Conservation (phyloP, 2,797 vertebrate species). For the Aythya fuligula region DNA sequence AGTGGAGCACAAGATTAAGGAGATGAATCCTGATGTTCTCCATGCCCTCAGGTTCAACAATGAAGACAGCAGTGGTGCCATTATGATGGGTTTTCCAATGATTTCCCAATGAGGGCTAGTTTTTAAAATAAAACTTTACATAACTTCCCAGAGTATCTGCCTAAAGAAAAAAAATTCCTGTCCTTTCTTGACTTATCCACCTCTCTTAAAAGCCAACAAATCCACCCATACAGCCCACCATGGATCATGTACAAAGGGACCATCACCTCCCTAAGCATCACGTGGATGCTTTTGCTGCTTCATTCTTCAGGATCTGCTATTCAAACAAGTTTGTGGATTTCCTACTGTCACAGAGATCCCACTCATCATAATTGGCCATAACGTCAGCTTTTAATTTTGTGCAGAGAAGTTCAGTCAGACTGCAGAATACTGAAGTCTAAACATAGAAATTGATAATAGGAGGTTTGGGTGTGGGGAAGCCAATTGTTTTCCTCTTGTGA, state of each 20-base stretch:
- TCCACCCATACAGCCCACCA: fast-evolving
- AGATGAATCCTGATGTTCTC: neutral
- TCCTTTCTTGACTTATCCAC: neutral
- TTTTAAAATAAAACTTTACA: neutral
- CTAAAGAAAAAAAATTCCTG: neutral
- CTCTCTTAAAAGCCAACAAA: neutral
- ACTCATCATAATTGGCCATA: neutral
- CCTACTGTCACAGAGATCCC: neutral
- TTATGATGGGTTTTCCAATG: neutral
- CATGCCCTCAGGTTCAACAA: neutral
- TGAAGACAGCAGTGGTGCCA: neutral
- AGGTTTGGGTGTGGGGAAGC: neutral
- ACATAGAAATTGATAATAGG: neutral
- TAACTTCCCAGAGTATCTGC: neutral
- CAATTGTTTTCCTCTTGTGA: neutral
- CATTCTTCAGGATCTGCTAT: neutral
- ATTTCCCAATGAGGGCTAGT: neutral
- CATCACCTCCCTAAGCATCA: neutral
- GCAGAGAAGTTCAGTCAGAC: neutral
- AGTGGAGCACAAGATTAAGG: neutral
- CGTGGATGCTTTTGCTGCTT: neutral
- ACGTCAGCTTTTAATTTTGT: neutral
- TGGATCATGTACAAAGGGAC: neutral
- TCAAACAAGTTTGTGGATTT: neutral
- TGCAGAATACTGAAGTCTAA: neutral